Evolutionary conservation across 2,797 vertebrate genomes (phyloP), one percentile per base, ranked within the genome.

Genomic region (Peromyscus eremicus): DNA sequence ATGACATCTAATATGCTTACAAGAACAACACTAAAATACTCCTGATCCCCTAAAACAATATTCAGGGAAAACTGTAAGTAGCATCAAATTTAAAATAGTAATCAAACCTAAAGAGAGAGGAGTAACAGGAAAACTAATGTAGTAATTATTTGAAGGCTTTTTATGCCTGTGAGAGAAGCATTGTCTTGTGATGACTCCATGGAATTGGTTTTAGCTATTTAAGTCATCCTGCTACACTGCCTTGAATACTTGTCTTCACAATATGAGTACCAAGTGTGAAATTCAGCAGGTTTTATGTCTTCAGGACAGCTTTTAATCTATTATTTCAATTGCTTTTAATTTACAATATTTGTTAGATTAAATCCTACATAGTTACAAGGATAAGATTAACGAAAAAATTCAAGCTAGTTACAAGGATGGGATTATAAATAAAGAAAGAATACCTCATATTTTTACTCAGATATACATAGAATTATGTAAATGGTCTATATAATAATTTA

Each of bases 41-140:
- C 27, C 49, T 80, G 77, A 80, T 21, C 43, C 66, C 90, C 55
- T 82, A 86, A 25, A 92, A 87, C 1, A 62, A 32, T 60, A 73
- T 64, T 79, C 27, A 73, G 66, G 52, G 4, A 66, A 37, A 91
- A 81, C 27, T 40, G 0, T 43, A 14, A 94, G 64, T 32, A 75
- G 13, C 19, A 71, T 60, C 85, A 40, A 82, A 96, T 55, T 89
- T 66, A 80, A 93, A 92, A 57, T 14, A 16, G 43, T 89, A 66
- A 57, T 77, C 85, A 8, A 25, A 10, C 43, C 73, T 91, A 52
- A 14, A 92, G 52, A 81, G 70, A 43, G 37, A 75, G 8, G 37
- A 60, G 25, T 82, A 23, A 19, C 40, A 64, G 13, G 32, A 92
- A 40, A 23, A 32, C 21, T 40, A 87, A 16, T 4, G 68, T 83